Percentiles rank a stretch among this genome's conserved stretches.
phyloP scores from a whole-genome alignment of 2,797 vertebrate species.

The Oryzias sinensis region DNA sequence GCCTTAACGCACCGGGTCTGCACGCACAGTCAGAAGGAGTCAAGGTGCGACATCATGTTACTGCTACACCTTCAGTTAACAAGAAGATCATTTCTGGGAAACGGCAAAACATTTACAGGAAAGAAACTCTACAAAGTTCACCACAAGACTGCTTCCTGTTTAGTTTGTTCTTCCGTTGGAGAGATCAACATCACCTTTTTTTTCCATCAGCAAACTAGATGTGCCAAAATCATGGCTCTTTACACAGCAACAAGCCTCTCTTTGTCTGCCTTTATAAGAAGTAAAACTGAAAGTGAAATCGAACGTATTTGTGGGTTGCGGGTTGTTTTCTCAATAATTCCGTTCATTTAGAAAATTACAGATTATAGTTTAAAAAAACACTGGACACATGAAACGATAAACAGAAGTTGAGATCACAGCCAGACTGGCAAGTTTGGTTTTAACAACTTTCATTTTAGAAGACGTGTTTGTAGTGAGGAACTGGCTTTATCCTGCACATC shows the following conservation, averaged over 20 bases:
- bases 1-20: slow-evolving; percentile 84
- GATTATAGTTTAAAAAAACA: too few species aligned
- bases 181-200: neutral
- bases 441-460: too few species aligned
- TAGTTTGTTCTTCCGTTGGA: slow-evolving; percentile 18
- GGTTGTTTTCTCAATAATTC: too few species aligned
- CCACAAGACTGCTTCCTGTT: slow-evolving; percentile 55
- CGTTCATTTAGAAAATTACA: too few species aligned
- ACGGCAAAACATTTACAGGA: slow-evolving; percentile 27
- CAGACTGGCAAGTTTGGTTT: too few species aligned
- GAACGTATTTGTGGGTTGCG: too few species aligned
- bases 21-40: slow-evolving; percentile 90
- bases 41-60: slow-evolving; percentile 74
- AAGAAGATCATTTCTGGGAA: slow-evolving; percentile 36
- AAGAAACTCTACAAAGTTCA: slow-evolving; percentile 23
- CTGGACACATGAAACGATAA: too few species aligned
- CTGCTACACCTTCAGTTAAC: slow-evolving; percentile 11
- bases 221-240: neutral
- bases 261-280: neutral
- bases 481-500: too few species aligned
- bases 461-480: too few species aligned
- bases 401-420: too few species aligned
- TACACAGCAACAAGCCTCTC: too few species aligned
- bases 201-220: slow-evolving; percentile 7
- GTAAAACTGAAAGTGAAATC: too few species aligned